Evolutionary conservation across 2,113 vertebrate species (phyloP).

Genomic region (Noctilio leporinus): DNA sequence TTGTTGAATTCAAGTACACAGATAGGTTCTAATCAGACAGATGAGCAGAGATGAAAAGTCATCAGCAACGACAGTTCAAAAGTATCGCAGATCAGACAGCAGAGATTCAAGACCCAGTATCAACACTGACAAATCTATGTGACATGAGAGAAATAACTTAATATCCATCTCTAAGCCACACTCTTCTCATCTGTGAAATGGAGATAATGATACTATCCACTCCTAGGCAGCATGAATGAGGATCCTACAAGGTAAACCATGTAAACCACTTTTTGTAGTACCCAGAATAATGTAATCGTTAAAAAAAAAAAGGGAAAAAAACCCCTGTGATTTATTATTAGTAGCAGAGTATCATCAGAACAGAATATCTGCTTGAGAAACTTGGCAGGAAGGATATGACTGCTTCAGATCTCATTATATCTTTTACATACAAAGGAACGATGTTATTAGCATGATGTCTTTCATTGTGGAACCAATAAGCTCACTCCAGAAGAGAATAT

Average conservation of each 20-base stretch:
- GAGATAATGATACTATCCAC: background rate
- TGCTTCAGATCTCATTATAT: background rate
- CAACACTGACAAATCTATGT: fast-evolving
- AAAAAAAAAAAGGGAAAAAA: too few species aligned
- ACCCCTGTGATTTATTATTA: background rate
- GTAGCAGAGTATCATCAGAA: background rate
- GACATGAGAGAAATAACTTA: background rate
- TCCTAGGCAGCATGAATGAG: background rate
- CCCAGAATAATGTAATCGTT: background rate
- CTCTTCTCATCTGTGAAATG: background rate
- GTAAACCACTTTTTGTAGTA: fast-evolving
- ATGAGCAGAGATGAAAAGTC: background rate
- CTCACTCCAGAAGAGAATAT: background rate
- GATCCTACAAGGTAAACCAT: background rate
- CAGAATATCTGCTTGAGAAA: background rate
- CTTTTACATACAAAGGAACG: background rate
- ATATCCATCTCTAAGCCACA: background rate
- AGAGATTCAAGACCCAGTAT: fast-evolving
- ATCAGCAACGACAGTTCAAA: background rate
- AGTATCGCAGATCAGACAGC: background rate
- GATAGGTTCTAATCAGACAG: background rate
- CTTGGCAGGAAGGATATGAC: background rate
- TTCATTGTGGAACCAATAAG: background rate
- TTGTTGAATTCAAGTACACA: background rate
- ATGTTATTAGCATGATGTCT: fast-evolving